Evolutionary conservation across 2,888 invertebrate species (phyloP), one percentile per base, ranked within the genome.

Genomic region (Oligia fasciuncula): DNA sequence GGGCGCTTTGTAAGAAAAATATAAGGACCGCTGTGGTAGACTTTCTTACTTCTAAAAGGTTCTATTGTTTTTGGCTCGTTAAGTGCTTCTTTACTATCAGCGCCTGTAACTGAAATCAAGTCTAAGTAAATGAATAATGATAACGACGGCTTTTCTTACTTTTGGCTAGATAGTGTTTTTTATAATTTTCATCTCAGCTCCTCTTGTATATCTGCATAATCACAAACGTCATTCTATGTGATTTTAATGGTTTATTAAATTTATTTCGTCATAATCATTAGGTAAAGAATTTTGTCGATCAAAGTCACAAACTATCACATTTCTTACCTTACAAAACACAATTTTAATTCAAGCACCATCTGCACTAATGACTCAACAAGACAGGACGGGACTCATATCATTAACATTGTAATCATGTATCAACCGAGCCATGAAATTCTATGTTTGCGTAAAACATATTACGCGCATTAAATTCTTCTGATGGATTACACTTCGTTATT

Each of bases 381-480:
- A 67, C 77, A 81, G 79, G 74, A 81, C 90, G 87, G 84, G 89
- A 89, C 88, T 90, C 89, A 87, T 87, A 73, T 90, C 89, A 92
- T 92, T 91, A 92, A 82, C 85, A 86, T 85, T 86, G 83, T 82
- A 87, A 89, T 85, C 85, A 79, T 76, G 85, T 76, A 79, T 70
- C 83, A 79, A 88, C 69, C 91, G 86, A 85, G 90, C 91, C 92
- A 90, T 92, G 87, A 93, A 93, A 94, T 93, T 90, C 93, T 91
- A 92, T 91, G 92, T 94, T 93, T 90, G 90, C 85, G 89, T 91
- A 92, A 93, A 93, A 89, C 91, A 92, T 93, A 94, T 94, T 92
- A 93, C 90, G 89, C 88, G 90, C 91, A 90, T 92, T 91, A 90
- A 92, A 88, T 89, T 86, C 76, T 83, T 81, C 70, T 92, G 92